Percentiles rank a stretch among this genome's conserved stretches.
Evolutionary conservation across 2,113 vertebrate species (phyloP).

Genomic region (Ifrita kowaldi): DNA sequence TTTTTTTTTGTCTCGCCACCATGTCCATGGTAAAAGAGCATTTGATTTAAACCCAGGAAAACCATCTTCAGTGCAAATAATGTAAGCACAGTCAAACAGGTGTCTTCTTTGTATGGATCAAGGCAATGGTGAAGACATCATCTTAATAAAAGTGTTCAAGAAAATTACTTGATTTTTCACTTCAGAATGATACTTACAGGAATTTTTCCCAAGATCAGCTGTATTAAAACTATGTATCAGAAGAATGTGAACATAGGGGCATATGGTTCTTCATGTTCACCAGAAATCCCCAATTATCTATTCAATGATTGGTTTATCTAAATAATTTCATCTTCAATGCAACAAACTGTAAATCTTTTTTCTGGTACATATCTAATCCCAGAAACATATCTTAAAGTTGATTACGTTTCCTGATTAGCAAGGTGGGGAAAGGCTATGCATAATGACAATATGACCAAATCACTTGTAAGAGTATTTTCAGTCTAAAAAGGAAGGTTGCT

Average conservation of each 20-base stretch:
- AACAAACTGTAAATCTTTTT: not conserved
- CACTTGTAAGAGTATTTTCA: not conserved
- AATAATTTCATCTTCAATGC: not conserved
- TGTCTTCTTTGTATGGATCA: not conserved
- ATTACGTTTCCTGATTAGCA: not conserved
- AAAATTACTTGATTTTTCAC: not conserved
- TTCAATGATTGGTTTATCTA: not conserved
- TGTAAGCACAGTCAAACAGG: not conserved
- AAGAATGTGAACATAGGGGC: not conserved
- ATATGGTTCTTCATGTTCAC: not conserved
- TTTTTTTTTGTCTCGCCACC: not conserved
- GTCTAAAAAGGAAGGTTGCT: not conserved
- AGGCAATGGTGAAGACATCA: not conserved
- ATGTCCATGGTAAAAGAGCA: accelerated
- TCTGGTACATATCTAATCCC: not conserved
- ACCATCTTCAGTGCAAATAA: not conserved
- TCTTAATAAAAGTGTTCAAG: not conserved
- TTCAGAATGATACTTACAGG: not conserved
- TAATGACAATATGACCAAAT: not conserved
- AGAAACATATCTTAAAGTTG: not conserved
- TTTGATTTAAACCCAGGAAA: not conserved
- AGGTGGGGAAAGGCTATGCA: not conserved
- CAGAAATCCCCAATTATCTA: not conserved
- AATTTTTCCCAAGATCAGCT: not conserved
- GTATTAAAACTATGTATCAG: not conserved